These are phyloP conservation scores for Halisarca cf. caerulea DNA, from an alignment of 37 sponge, comb jelly and placozoan genomes.

Conservation along the genomic window DNA sequence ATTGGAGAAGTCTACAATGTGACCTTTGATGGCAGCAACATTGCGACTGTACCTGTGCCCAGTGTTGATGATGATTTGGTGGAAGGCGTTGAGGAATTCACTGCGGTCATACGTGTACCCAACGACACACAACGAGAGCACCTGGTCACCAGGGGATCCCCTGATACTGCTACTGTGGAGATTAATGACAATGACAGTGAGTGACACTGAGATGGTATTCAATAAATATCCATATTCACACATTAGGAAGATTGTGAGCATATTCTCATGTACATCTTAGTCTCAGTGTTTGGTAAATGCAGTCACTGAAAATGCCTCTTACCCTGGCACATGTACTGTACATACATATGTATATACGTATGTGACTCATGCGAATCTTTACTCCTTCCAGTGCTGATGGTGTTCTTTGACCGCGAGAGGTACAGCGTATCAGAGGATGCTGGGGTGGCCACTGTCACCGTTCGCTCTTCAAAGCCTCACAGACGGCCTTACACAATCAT, in stretches of 20 bases:
- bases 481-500: not conserved
- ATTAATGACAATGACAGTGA: conserved; percentile 12
- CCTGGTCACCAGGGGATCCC: not conserved
- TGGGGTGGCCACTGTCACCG: not conserved
- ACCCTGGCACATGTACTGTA: not conserved
- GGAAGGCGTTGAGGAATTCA: conserved; percentile 10
- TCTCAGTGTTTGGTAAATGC: no score
- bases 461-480: not conserved
- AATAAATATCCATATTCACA: no score
- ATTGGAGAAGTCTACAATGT: not conserved
- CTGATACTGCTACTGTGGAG: conserved; percentile 2
- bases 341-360: not conserved
- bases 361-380: not conserved
- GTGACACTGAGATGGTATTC: no score
- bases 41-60: not conserved
- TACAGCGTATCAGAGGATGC: conserved; percentile 1
- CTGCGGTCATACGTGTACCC: not conserved
- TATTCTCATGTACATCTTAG: no score
- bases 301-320: not conserved
- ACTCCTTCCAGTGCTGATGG: not conserved
- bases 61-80: not conserved
- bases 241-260: no score
- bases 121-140: not conserved
- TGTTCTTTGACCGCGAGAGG: not conserved
- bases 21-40: not conserved